These are phyloP conservation scores for Pseudomyrmex pallidus DNA, from an alignment of 1,140 invertebrate species.

Conservation along the genomic window DNA sequence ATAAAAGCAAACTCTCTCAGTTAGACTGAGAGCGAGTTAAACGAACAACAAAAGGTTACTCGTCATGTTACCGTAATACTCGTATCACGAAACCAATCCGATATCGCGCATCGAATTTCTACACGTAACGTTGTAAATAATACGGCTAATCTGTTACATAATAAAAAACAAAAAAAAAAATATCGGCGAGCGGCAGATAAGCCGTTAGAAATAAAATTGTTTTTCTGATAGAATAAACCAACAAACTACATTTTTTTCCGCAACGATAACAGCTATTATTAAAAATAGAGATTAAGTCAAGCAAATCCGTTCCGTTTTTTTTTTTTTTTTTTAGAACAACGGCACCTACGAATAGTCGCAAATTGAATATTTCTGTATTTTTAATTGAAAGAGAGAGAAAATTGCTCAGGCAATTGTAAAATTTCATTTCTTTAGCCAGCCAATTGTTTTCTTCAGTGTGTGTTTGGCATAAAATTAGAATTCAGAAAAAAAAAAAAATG, in stretches of 20 bases:
- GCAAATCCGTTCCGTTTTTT: conserved; percentile 37
- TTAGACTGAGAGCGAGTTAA: conserved; percentile 13
- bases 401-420: conserved; percentile 4
- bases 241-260: conserved; percentile 33
- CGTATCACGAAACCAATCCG: conserved; percentile 5
- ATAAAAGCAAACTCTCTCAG: conserved; percentile 32
- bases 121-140: conserved; percentile 21
- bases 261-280: conserved; percentile 9
- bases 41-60: not conserved
- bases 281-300: conserved; percentile 43
- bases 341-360: not conserved
- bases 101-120: conserved; percentile 42
- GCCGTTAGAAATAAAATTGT: conserved; percentile 41
- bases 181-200: conserved; percentile 7
- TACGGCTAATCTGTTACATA: conserved; percentile 39
- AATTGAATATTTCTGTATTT: not conserved
- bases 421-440: conserved; percentile 18
- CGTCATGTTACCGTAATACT: not conserved
- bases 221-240: conserved; percentile 25
- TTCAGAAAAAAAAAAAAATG: not conserved
- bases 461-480: conserved; percentile 3
- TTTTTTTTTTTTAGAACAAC: conserved; percentile 1
- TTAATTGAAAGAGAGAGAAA: conserved; percentile 40
- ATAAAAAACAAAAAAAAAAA: conserved; percentile 11
- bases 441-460: not conserved